Evolutionary conservation across 2,797 vertebrate species (phyloP), one percentile per base, ranked within the genome.

Genomic region (Tokudaia muenninki): DNA sequence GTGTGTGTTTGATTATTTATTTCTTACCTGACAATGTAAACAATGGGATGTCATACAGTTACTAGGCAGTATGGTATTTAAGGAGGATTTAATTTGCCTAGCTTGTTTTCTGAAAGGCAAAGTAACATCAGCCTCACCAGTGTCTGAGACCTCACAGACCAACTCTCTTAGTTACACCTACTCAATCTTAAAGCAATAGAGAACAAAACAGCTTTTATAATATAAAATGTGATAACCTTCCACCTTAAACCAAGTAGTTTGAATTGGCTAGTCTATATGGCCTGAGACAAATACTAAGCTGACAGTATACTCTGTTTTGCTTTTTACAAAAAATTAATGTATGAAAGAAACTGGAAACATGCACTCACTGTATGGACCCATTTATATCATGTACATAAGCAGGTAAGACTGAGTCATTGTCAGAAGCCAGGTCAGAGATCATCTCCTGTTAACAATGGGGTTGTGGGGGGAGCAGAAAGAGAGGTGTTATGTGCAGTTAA

Each of bases 11-110:
- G 63, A 37, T 19, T 74, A 74, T 72, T 72, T 37, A 19, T 13
- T 55, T 50, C 50, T 57, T 74, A 63, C 44, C 94, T 93, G 93
- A 93, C 88, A 87, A 92, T 31, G 91, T 50, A 3, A 61, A 41
- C 2, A 67, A 92, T 10, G 22, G 2, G 13, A 41, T 61, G 7
- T 74, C 55, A 47, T 0, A 50, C 41, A 65, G 70, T 57, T 67
- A 47, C 41, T 41, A 88, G n/a, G 37, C 0, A 90, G n/a, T 19
- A 72, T 50, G 17, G n/a, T 82, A 50, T 29, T 94, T 6, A 47
- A 47, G 61, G 77, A 87, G 31, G 13, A 34, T 34, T 0, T 4
- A n/a, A 37, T 63, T 37, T 61, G 86, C 19, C 47, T 19, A 3
- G 4, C 29, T 29, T 55, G 78, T 91, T 61, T 52, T 9, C 74